Evolutionary conservation across 1,140 invertebrate species (phyloP).

Genomic region (Bactericera cockerelli): DNA sequence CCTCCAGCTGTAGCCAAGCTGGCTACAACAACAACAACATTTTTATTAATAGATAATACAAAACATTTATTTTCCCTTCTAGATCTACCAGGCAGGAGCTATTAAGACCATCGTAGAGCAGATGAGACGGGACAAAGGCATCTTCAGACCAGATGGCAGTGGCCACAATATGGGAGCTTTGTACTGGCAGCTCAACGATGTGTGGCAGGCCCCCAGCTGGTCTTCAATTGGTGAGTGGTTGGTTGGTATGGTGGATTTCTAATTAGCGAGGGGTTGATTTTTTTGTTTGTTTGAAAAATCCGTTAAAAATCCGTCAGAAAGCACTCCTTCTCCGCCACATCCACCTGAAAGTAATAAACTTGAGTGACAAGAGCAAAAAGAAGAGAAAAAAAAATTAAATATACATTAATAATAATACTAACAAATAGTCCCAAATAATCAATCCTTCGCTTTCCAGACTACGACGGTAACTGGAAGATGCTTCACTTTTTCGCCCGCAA

Average conservation of each 20-base stretch:
- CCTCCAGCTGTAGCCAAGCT: no score
- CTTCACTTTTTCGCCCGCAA: constrained; percentile 75
- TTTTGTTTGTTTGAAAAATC: no score
- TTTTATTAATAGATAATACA: no score
- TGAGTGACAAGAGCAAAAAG: no score
- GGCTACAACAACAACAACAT: no score
- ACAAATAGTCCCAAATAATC: no score
- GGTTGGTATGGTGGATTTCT: constrained; percentile 80
- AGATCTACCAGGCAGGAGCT: constrained; percentile 76
- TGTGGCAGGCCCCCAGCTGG: constrained; percentile 97
- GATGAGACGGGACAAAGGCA: constrained; percentile 53
- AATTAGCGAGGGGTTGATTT: constrained; percentile 90
- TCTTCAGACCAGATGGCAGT: constrained; percentile 40
- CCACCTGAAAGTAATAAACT: no score
- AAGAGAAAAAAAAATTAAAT: no score
- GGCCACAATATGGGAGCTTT: constrained; percentile 86
- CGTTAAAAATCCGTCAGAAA: no score
- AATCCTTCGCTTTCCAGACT: constrained; percentile 57
- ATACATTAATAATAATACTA: no score
- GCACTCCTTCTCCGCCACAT: no score
- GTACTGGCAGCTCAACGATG: constrained; percentile 98
- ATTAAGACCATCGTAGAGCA: constrained; percentile 77
- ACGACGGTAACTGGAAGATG: constrained; percentile 74
- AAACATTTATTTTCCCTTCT: constrained; percentile 6
- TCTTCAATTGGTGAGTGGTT: constrained; percentile 57